Conservation (phyloP, 2,797 vertebrate species). For the Sebastolobus altivelis region DNA sequence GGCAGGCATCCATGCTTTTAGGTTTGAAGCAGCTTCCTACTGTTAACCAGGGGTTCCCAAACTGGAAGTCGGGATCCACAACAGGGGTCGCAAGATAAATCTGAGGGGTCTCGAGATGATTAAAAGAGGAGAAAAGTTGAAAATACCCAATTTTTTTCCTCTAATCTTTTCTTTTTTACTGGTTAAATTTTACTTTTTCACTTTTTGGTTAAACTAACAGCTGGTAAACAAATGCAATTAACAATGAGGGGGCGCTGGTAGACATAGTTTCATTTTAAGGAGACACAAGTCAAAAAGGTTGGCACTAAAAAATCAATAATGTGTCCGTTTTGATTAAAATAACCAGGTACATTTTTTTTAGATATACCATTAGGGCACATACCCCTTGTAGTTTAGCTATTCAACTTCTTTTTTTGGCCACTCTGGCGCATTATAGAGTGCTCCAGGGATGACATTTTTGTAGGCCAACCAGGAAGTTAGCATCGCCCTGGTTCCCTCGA, state of each 20-base stretch:
- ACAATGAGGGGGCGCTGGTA: background rate
- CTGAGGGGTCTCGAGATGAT: background rate
- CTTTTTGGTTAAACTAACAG: background rate
- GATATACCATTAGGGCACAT: background rate
- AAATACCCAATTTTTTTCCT: background rate
- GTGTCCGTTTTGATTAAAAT: background rate
- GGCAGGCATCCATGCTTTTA: conserved; percentile 11
- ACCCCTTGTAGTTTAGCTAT: background rate
- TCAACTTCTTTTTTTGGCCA: background rate
- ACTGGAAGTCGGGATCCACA: accelerated
- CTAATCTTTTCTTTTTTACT: background rate
- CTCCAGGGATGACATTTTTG: too few species aligned
- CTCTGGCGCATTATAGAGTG: background rate
- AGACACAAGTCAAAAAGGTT: background rate
- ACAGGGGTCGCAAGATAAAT: background rate
- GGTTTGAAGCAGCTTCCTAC: background rate
- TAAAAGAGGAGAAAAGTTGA: background rate
- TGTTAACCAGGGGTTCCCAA: background rate
- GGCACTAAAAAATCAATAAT: background rate
- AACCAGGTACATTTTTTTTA: background rate
- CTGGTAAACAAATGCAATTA: background rate
- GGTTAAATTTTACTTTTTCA: background rate
- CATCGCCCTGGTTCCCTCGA: too few species aligned
- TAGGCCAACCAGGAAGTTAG: too few species aligned
- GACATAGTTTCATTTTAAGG: background rate